Conservation (phyloP, 2,888 invertebrate species). For the Omphaloscelis lunosa region DNA sequence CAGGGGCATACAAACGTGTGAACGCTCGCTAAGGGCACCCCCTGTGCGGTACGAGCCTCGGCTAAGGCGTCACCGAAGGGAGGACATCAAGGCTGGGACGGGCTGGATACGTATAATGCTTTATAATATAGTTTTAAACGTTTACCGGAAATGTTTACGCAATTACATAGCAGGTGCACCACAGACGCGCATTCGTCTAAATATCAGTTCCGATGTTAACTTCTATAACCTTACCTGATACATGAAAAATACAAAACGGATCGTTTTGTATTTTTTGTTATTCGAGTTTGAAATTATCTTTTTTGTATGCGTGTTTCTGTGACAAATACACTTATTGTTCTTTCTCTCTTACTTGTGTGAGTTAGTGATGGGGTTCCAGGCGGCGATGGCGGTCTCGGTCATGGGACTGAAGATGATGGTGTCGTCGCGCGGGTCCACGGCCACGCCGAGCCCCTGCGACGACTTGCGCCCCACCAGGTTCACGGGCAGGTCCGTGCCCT, state of each 20-base stretch:
- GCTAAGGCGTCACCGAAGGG: no score
- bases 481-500: slow-evolving; percentile 93
- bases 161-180: no score
- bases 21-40: no score
- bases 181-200: no score
- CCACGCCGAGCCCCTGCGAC: slow-evolving; percentile 95
- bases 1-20: no score
- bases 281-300: background rate
- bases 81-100: no score
- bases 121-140: no score
- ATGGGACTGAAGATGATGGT: slow-evolving; percentile 95
- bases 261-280: background rate
- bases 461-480: slow-evolving; percentile 95
- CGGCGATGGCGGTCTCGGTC: slow-evolving; percentile 94
- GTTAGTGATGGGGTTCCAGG: slow-evolving; percentile 94
- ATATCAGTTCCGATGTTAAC: background rate
- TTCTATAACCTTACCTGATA: no score
- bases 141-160: no score
- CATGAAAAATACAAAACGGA: no score
- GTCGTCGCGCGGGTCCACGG: slow-evolving; percentile 93
- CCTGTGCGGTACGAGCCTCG: no score
- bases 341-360: slow-evolving; percentile 92
- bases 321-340: background rate
- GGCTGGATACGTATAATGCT: no score
- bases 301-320: background rate